These are phyloP conservation scores for Semotilus atromaculatus DNA, from an alignment of 2,797 vertebrate genomes.

Conservation along the genomic window DNA sequence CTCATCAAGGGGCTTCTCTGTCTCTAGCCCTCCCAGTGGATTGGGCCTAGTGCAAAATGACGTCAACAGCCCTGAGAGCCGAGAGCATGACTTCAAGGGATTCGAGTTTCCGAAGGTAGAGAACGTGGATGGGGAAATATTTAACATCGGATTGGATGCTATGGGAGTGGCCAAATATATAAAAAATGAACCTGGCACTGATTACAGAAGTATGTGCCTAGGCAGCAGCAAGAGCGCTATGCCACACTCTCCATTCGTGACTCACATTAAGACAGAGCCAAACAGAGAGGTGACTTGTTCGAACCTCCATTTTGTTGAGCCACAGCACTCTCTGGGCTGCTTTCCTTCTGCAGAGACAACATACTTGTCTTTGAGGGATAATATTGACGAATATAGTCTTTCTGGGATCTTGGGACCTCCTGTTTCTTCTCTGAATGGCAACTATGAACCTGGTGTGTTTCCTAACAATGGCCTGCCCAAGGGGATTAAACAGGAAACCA, in stretches of 20 bases:
- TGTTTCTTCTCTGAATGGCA: slow-evolving; percentile 89
- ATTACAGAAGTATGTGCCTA: slow-evolving; percentile 90
- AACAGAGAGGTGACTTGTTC: slow-evolving; percentile 91
- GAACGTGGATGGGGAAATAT: slow-evolving; percentile 86
- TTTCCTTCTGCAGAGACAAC: slow-evolving; percentile 94
- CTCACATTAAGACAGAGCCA: slow-evolving; percentile 93
- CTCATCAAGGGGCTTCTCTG: slow-evolving; percentile 80
- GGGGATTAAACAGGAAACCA: slow-evolving; percentile 96
- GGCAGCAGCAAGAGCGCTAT: slow-evolving; percentile 82
- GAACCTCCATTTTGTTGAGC: slow-evolving; percentile 86
- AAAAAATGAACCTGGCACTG: slow-evolving; percentile 93
- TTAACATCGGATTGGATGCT: slow-evolving; percentile 85
- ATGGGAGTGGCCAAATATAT: slow-evolving; percentile 94
- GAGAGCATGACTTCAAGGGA: slow-evolving; percentile 86
- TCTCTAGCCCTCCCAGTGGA: slow-evolving; percentile 82
- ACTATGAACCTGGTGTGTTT: slow-evolving; percentile 90
- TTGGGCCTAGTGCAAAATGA: slow-evolving; percentile 85
- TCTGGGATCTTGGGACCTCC: slow-evolving; percentile 98
- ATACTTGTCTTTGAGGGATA: slow-evolving; percentile 97
- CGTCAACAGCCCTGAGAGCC: slow-evolving; percentile 84
- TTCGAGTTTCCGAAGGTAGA: slow-evolving; percentile 94
- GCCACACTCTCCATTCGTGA: slow-evolving; percentile 83
- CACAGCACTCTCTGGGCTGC: slow-evolving; percentile 83
- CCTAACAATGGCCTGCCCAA: slow-evolving; percentile 86
- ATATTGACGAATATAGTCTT: slow-evolving; percentile 97